Evolutionary conservation across 2,888 invertebrate genomes (phyloP), one percentile per base, ranked within the genome.

Genomic region (Muscina levida): DNA sequence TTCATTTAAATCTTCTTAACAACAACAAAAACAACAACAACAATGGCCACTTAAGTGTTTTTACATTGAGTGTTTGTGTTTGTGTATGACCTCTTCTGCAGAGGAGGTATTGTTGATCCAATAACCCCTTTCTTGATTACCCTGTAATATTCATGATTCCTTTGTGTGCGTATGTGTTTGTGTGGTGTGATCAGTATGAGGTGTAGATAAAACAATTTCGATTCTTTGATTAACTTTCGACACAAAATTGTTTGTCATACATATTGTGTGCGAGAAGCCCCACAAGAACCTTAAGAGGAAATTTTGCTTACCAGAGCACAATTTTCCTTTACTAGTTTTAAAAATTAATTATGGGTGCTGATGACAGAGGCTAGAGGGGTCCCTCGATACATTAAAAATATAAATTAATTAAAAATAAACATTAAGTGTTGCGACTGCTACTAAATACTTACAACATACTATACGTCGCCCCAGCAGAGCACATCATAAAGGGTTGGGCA

Each of bases 201-300:
- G 59, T 37, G 59, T 59, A 59, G 39, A 15, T 37, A 59, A 39
- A 59, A 59, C 59, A 59, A 59, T 59, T 59, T 59, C 37, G 39
- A 59, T 39, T 59, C 59, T 59, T 77, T 81, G 72, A 81, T 77
- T 81, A 77, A 81, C 77, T 81, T 74, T 46, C 53, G 74, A 77
- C 62, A 72, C 74, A 74, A 77, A 77, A 81, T 77, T 81, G 77
- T 77, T 77, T 81, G 77, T 81, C 81, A 74, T 74, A 81, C 67
- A 74, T 74, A 81, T 68, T 72, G 15, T 31, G 8, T 5, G n/a
- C 48, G 5, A 48, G 31, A n/a, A n/a, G n/a, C n/a, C n/a, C n/a
- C n/a, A n/a, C n/a, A n/a, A n/a, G n/a, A n/a, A n/a, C 59, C 37
- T 37, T 19, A 59, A 59, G 24, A 5, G 59, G 39, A 17, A 59